Base-by-base conservation (phyloP, 2,888 invertebrate genomes). In the Campoplex capitator region DNA sequence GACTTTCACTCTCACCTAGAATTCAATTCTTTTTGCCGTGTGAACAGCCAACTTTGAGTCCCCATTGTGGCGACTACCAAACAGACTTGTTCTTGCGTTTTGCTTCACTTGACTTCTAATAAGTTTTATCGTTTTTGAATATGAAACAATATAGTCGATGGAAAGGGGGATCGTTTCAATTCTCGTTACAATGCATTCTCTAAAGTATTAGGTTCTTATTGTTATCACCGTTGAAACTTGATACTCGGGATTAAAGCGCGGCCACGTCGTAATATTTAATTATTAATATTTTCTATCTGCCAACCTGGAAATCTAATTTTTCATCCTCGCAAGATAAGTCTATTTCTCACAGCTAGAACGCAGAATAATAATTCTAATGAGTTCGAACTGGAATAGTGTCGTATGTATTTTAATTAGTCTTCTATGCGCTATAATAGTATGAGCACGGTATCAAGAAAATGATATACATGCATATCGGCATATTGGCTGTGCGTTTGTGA, bases 401-500 rank as follows among this genome's bases (percentile, higher is more conserved):
- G 2, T 9, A 28, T 58, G 42, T 23, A 58, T 74, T 58, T 58
- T 58, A 56, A 74, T 78, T 78, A 70, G 56, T 6, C 42, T 68
- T 56, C 28, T 42, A 42, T 68, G 56, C 18, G 18, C 28, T 28
- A 42, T 70, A 70, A 54, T 48, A 35, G 76, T 51, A 38, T 51
- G 54, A 68, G 78, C 35, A 76, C 42, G 23, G 32, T 7, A 68
- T 54, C 18, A 28, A 68, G 54, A 28, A 62, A 56, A 62, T 58
- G 18, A 74, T 74, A 58, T 42, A 58, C 67, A 48, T 38, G 68
- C 32, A 42, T 56, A 56, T 78, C 67, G 68, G 68, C 38, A 68
- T 78, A 78, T 78, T 68, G 56, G 78, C 78, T 68, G 74, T 65
- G 74, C 58, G 65, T 81, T 81, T 38, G 38, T 62, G 73, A 54